Conservation (phyloP, 2,113 vertebrate genomes). For the Cricetomys ansorgei region DNA sequence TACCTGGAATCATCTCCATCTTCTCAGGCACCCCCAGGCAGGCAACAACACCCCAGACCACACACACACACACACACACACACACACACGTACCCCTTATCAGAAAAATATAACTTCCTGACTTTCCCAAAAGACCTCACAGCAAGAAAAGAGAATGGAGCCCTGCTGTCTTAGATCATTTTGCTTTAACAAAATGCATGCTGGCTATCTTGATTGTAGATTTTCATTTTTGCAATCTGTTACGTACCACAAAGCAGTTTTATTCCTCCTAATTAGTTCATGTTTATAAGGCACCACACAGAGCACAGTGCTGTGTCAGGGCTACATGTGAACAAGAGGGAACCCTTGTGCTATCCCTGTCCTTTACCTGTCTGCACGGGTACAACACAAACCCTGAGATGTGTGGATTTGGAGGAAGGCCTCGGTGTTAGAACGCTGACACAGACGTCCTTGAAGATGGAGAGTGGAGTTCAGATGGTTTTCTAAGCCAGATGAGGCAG, state of each 20-base stretch:
- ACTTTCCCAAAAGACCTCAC: background rate
- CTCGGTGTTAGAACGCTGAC: background rate
- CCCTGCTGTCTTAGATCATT: conserved; percentile 40
- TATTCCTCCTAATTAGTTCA: conserved; percentile 66
- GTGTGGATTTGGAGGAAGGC: background rate
- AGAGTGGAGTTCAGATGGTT: background rate
- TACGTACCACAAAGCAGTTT: conserved; percentile 70
- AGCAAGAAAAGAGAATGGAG: background rate
- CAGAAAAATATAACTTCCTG: background rate
- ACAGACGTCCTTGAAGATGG: background rate
- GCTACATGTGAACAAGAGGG: background rate
- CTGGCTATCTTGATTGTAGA: conserved; percentile 52
- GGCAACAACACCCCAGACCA: background rate
- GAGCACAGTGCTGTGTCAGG: conserved; percentile 46
- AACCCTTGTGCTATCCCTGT: background rate
- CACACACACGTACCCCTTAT: background rate
- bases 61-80: background rate
- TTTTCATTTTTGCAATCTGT: conserved; percentile 72
- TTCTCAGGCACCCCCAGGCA: background rate
- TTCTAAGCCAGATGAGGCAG: background rate
- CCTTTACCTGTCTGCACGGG: background rate
- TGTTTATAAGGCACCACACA: conserved; percentile 40
- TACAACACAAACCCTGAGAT: background rate
- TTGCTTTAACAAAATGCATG: conserved; percentile 51
- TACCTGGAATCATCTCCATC: background rate